Percentiles rank a stretch among this genome's conserved stretches.
Evolutionary conservation across 64 coral and sea anemone genomes (phyloP).

Genomic region (Catalaphyllia jardinei): DNA sequence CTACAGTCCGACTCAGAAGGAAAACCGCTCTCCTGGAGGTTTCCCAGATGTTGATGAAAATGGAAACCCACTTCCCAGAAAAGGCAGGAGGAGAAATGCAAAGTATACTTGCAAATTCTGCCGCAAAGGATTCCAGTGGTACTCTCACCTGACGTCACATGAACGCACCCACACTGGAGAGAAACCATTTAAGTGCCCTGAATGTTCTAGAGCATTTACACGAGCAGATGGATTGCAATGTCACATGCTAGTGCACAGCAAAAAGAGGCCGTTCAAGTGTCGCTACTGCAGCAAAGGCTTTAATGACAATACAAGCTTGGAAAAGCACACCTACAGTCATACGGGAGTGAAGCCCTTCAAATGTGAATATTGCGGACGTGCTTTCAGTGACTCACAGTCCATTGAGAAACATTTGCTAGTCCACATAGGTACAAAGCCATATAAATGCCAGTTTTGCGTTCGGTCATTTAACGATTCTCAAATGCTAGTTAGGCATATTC

Average conservation of each 20-base stretch:
- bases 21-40: conserved; percentile 41
- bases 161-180: conserved; percentile 93
- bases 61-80: not conserved
- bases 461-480: conserved; percentile 95
- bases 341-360: conserved; percentile 96
- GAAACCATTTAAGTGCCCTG: conserved; percentile 90
- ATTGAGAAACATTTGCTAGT: conserved; percentile 95
- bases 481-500: conserved; percentile 89
- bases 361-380: conserved; percentile 91
- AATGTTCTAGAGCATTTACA: conserved; percentile 81
- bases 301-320: conserved; percentile 76
- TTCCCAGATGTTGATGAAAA: conserved; percentile 58
- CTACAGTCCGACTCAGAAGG: conserved; percentile 50
- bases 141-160: conserved; percentile 87
- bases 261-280: conserved; percentile 88
- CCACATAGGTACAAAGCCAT: conserved; percentile 90
- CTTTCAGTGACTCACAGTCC: conserved; percentile 93
- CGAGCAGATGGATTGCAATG: conserved; percentile 92
- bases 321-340: conserved; percentile 90
- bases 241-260: conserved; percentile 96
- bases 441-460: conserved; percentile 92
- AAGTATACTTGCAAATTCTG: conserved; percentile 81
- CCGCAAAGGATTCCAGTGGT: conserved; percentile 90
- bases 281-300: conserved; percentile 88
- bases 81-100: conserved; percentile 28